Percentiles rank a stretch among this genome's conserved stretches.
Evolutionary conservation across 2,888 invertebrate species (phyloP).

Genomic region (Chaetoderma sp.): DNA sequence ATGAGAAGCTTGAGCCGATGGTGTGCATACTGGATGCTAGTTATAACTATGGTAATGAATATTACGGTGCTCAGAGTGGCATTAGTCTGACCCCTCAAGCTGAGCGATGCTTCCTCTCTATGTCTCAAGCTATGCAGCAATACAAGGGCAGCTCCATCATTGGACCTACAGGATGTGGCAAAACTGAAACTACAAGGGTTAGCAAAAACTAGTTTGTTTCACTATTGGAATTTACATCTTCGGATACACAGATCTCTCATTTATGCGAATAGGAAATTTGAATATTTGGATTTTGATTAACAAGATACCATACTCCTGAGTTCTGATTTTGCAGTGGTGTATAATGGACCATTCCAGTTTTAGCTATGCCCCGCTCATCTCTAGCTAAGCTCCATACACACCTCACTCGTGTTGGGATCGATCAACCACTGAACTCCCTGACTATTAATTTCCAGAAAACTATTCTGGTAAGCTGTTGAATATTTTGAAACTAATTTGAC

Average conservation of each 20-base stretch:
- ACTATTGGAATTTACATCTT: neutral
- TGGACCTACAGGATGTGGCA: constrained; percentile 65
- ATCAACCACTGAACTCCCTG: too few relatives aligned
- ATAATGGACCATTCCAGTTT: too few relatives aligned
- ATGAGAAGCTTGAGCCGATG: constrained; percentile 55
- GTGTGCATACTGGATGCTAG: constrained; percentile 64
- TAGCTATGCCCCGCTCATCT: too few relatives aligned
- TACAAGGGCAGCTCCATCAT: constrained; percentile 57
- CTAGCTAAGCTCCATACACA: too few relatives aligned
- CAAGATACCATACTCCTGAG: neutral
- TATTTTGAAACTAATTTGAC: too few relatives aligned
- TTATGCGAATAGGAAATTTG: too few relatives aligned
- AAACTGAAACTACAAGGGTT: constrained; percentile 68
- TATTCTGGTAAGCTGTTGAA: too few relatives aligned
- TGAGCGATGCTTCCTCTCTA: constrained; percentile 66
- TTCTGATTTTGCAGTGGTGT: too few relatives aligned
- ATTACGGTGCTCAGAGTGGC: constrained; percentile 63
- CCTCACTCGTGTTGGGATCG: too few relatives aligned
- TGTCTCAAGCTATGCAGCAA: constrained; percentile 63
- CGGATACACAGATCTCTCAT: too few relatives aligned
- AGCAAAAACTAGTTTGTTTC: neutral
- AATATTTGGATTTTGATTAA: neutral
- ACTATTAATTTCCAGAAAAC: too few relatives aligned
- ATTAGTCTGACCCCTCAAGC: constrained; percentile 63
- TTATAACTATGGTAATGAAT: constrained; percentile 66